Evolutionary conservation across 2,113 vertebrate species (phyloP), one percentile per base, ranked within the genome.

Genomic region (Equus przewalskii): DNA sequence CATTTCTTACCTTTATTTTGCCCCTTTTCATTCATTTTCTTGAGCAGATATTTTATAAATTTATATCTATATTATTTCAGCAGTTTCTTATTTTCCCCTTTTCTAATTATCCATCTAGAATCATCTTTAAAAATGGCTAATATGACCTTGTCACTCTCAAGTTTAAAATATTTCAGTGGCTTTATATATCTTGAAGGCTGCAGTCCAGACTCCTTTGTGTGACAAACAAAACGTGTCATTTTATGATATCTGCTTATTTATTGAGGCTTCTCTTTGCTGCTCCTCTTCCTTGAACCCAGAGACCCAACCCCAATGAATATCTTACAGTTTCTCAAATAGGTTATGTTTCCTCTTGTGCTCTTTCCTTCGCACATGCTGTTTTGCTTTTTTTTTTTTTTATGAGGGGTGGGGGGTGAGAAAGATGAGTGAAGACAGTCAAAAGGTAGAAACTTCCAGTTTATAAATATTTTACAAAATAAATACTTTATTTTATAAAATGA

Each of bases 251-350:
- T 33, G 54, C 11, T 49, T 64, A 78, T 28, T 73, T 41, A 64
- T 56, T 62, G 1, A 19, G 21, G 15, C 11, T 76, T 89, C 5
- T 81, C 24, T 67, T 86, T 58, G 36, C 24, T 76, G 28, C 1
- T 33, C 12, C 8, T 96, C 6, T n/a, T 72, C 0, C 6, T 62
- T 80, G 54, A 70, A 72, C 14, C 4, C 15, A 76, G 91, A 95
- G 36, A 5, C 13, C 13, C 22, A 89, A 24, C 1, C 44, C 13
- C 76, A 54, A 41, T 26, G 15, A 33, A 58, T 81, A 5, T 79
- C n/a, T 92, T n/a, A 75, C 12, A 65, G 21, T 84, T 98, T 96
- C 19, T 86, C 26, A 88, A 90, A 78, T 70, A 91, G 26, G 36
- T 49, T 82, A 2, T 49, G 10, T 95, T 93, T 81, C 7, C 22